Evolutionary conservation across 2,113 vertebrate genomes (phyloP).

Genomic region (Campylorhamphus procurvoides): DNA sequence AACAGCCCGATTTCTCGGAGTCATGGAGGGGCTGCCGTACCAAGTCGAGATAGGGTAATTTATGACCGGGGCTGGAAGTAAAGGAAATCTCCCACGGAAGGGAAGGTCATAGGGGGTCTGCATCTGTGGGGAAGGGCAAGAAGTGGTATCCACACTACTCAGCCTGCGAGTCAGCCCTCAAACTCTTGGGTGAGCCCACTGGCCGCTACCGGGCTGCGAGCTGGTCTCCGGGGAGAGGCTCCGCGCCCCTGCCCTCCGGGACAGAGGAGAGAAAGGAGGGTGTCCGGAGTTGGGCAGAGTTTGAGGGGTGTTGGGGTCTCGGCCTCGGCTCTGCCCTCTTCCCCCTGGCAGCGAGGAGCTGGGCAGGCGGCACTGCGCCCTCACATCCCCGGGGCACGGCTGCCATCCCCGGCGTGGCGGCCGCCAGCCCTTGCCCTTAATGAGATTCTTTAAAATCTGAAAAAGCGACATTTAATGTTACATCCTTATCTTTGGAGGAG

Average conservation of each 20-base stretch:
- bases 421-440: background rate
- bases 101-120: background rate
- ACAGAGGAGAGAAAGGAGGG: background rate
- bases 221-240: background rate
- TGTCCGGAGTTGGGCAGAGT: background rate
- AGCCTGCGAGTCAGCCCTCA: background rate
- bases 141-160: background rate
- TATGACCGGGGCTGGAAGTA: background rate
- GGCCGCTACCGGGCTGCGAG: background rate
- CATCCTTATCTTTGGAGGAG: slow-evolving; percentile 59
- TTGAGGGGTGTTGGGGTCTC: background rate
- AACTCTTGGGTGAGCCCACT: background rate
- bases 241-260: background rate
- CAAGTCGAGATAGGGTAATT: background rate
- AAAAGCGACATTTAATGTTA: slow-evolving; percentile 48
- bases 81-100: background rate
- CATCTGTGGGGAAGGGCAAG: background rate
- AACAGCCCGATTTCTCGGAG: fast-evolving
- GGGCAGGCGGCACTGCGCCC: background rate
- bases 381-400: background rate
- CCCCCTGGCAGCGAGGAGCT: background rate
- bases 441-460: slow-evolving; percentile 59
- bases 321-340: background rate
- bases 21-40: fast-evolving
- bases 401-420: background rate